Evolutionary conservation across 1,140 invertebrate species (phyloP), one percentile per base, ranked within the genome.

Genomic region (Tribolium castaneum): DNA sequence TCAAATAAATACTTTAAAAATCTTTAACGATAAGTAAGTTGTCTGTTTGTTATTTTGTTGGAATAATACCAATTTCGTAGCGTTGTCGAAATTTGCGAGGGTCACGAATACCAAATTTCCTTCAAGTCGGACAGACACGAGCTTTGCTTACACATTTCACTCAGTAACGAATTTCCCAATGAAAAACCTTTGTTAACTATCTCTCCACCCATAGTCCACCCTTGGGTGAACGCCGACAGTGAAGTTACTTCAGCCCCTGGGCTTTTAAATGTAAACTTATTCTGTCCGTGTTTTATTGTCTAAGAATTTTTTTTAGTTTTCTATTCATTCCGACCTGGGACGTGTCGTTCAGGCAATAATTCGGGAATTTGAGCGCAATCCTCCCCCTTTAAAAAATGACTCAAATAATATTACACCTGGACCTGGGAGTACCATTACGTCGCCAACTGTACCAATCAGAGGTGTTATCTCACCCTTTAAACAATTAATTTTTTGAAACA

Each of bases 291-390:
- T 30, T 4, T 30, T 30, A 4, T 1, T 52, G 10, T 74, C 7
- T 49, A 22, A 19, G 39, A 72, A 51, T 82, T 78, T 80, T 75
- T 86, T 85, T 35, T 78, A 92, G 91, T 95, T 92, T 84, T 92
- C 93, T 74, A 87, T 91, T 50, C 92, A 94, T 86, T 94, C 93
- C 50, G 94, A 95, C 87, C 88, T 95, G 74, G 93, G 94, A 13
- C 88, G 93, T 75, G 92, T 95, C 39, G 93, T 94, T 1, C 93
- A 94, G 86, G 93, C 91, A 7, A 92, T 94, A 49, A 93, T 93
- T 75, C 87, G 93, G 82, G 93, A 94, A 86, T 93, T 94, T 81
- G 92, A 93, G 85, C 90, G 91, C 83, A 90, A 90, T 84, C 91
- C 91, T 50, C 91, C 91, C 1, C 85, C 87, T 71, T 82, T 90